Base-by-base conservation (phyloP, 2,888 invertebrate species). In the Silvanus unidentatus region DNA sequence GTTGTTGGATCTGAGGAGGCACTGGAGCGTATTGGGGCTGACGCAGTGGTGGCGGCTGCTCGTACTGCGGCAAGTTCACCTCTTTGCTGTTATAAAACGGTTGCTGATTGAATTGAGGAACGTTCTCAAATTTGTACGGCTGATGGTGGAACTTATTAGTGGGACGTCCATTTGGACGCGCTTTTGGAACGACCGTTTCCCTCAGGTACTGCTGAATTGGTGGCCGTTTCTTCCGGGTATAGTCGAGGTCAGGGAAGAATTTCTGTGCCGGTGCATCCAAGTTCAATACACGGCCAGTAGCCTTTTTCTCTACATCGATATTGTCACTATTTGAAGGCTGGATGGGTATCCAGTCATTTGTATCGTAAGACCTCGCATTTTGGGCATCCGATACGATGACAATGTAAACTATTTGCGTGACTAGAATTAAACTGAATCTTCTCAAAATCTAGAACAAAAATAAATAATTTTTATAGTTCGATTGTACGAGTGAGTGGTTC, bases 341-440 rank as follows among this genome's bases (percentile, higher is more conserved):
- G 11, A 80, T 64, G 10, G 80, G 80, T 43, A 80, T 72, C 80
- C 80, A 80, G 44, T 79, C 80, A 48, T 65, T 70, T 13, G 65
- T 63, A 48, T 69, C 68, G 47, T 69, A 70, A 2, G 63, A 55
- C 51, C 55, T 37, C 8, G 40, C 32, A 22, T 42, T 43, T 47
- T 52, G 43, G 9, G 39, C 43, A 8, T 30, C 35, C 14, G 44
- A 43, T 30, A 40, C 38, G 6, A 40, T 38, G 11, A 51, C n/a
- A 6, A 48, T 43, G 43, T 39, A 48, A 14, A 50, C 14, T 39
- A 58, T 29, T 22, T 22, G 22, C 36, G 45, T 48, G 39, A 47
- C 41, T 16, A 57, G 16, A 16, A 45, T 37, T 45, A 51, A 48
- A 30, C 45, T 42, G 27, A 52, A 34, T 16, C 48, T 45, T 34